phyloP scores from a whole-genome alignment of 1,140 invertebrate genomes.

The Portunus trituberculatus region DNA sequence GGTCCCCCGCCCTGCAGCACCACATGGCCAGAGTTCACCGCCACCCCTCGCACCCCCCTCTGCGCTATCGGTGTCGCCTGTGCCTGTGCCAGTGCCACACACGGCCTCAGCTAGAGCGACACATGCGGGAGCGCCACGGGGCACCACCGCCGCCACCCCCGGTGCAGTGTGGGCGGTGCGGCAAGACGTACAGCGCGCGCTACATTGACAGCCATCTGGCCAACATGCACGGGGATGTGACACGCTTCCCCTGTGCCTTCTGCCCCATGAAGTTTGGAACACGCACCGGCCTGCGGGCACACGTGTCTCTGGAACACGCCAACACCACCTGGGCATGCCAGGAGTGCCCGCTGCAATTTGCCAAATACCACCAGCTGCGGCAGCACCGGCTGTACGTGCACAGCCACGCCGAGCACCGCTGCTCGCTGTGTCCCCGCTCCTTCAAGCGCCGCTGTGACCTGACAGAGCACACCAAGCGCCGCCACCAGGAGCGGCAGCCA shows the following conservation, averaged over 20 bases:
- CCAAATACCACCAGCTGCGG: slow-evolving; percentile 56
- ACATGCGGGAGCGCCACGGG: slow-evolving; percentile 64
- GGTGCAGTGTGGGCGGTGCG: slow-evolving; percentile 45
- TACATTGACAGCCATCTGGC: slow-evolving; percentile 60
- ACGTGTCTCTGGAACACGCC: slow-evolving; percentile 55
- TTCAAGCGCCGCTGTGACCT: slow-evolving; percentile 61
- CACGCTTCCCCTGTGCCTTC: slow-evolving; percentile 50
- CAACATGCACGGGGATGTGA: slow-evolving; percentile 59
- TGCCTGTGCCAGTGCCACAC: slow-evolving; percentile 58
- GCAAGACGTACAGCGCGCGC: slow-evolving; percentile 58
- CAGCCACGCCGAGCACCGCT: slow-evolving; percentile 50
- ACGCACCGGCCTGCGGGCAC: neutral
- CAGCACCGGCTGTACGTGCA: slow-evolving; percentile 68
- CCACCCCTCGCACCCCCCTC: neutral
- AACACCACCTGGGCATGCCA: slow-evolving; percentile 56
- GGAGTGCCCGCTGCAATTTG: slow-evolving; percentile 47
- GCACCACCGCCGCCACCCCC: slow-evolving; percentile 32
- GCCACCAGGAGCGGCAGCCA: slow-evolving; percentile 34
- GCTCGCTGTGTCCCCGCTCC: slow-evolving; percentile 46
- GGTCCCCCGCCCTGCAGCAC: slow-evolving; percentile 33
- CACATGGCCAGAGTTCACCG: slow-evolving; percentile 52
- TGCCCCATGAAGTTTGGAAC: slow-evolving; percentile 55
- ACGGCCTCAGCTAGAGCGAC: slow-evolving; percentile 53
- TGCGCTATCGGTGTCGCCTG: slow-evolving; percentile 51
- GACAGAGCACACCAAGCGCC: slow-evolving; percentile 58